A percentile compares a stretch with the other conserved stretches of the same genome.
Conservation (phyloP, 2,797 vertebrate species). For the Decapterus maruadsi region DNA sequence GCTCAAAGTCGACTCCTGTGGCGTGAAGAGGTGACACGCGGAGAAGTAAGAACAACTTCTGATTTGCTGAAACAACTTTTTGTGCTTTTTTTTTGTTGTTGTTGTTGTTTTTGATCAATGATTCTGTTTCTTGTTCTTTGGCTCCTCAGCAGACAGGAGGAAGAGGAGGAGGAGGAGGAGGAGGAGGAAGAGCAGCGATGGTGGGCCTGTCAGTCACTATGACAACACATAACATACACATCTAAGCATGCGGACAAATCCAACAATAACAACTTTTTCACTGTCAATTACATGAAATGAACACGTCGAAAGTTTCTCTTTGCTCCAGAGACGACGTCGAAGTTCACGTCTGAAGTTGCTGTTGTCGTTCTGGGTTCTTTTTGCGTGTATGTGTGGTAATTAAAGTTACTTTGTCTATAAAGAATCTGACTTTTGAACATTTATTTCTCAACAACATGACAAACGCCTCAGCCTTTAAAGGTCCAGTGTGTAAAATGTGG, state of each 20-base stretch:
- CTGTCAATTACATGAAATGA: not conserved
- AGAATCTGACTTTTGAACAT: too few relatives aligned
- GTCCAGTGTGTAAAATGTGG: too few relatives aligned
- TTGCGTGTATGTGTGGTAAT: too few relatives aligned
- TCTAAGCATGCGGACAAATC: not conserved
- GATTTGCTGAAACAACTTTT: constrained; percentile 21
- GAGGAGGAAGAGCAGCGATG: not conserved
- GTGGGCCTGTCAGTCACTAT: not conserved
- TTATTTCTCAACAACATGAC: too few relatives aligned
- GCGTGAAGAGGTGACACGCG: not conserved
- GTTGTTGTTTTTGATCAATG: constrained; percentile 17
- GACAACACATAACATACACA: not conserved
- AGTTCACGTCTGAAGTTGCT: too few relatives aligned
- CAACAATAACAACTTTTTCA: too few relatives aligned
- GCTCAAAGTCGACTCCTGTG: constrained; percentile 36
- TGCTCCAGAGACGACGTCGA: too few relatives aligned
- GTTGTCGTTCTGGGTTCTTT: too few relatives aligned
- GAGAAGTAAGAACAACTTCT: constrained; percentile 14
- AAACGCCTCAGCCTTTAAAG: too few relatives aligned
- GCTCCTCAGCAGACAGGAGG: constrained; percentile 14
- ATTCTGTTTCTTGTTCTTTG: constrained; percentile 37
- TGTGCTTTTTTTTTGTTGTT: constrained; percentile 16
- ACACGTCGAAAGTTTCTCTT: not conserved
- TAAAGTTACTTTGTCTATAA: too few relatives aligned
- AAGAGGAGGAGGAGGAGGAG: not conserved